phyloP scores from a whole-genome alignment of 1,140 invertebrate species.

The Choristoneura fumiferana region DNA sequence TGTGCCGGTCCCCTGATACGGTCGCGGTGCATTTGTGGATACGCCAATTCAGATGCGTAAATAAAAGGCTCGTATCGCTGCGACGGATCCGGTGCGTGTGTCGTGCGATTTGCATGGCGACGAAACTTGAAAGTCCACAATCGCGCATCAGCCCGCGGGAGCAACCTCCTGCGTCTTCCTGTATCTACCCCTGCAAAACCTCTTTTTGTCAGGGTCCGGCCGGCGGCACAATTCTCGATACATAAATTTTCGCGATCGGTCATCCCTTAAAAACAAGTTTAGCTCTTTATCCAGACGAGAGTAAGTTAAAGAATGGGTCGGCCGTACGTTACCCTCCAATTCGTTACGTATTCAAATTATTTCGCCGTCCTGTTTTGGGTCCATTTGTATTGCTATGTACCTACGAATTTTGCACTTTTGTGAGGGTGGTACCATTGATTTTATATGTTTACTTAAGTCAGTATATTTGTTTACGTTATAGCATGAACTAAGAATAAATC shows the following conservation, averaged over 20 bases:
- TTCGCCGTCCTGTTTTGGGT: conserved; percentile 70
- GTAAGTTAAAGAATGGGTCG: conserved; percentile 72
- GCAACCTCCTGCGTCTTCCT: conserved; percentile 71
- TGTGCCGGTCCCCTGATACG: conserved; percentile 36
- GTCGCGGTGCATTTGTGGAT: conserved; percentile 36
- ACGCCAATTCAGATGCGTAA: conserved; percentile 56
- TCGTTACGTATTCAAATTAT: conserved; percentile 78
- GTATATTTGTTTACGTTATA: conserved; percentile 12
- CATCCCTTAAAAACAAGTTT: conserved; percentile 78
- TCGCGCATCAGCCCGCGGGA: conserved; percentile 77
- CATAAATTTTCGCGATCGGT: conserved; percentile 76
- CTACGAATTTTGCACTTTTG: conserved; percentile 55
- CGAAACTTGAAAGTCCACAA: conserved; percentile 70
- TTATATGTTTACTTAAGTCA: conserved; percentile 41
- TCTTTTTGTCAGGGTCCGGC: conserved; percentile 66
- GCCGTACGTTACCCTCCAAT: conserved; percentile 69
- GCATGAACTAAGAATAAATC: conserved; percentile 1
- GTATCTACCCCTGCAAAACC: conserved; percentile 63
- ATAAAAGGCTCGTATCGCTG: conserved; percentile 55
- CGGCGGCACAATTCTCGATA: conserved; percentile 71
- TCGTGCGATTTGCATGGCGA: conserved; percentile 75
- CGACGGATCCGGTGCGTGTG: conserved; percentile 44
- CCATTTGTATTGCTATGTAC: conserved; percentile 56
- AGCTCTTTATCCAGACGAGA: conserved; percentile 73
- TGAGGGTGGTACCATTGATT: conserved; percentile 48